A percentile compares a stretch with the other conserved stretches of the same genome.
Evolutionary conservation across 2,888 invertebrate genomes (phyloP).

Genomic region (Cabera pusaria): DNA sequence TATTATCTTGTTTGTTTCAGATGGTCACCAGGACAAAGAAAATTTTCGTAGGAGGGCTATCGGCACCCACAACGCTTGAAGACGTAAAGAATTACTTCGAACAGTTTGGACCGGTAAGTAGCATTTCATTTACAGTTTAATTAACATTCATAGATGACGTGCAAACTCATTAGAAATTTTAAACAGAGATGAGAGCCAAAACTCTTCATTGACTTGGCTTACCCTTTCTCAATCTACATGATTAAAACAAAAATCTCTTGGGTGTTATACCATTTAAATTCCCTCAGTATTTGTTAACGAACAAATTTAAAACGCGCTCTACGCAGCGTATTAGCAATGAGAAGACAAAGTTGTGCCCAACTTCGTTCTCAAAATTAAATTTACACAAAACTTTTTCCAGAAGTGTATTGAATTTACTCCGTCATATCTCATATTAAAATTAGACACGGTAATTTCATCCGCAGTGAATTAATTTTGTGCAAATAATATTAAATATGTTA

Average conservation of each 20-base stretch:
- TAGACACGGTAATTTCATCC: slow-evolving; percentile 59
- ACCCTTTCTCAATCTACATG: slow-evolving; percentile 14
- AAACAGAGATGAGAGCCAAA: no score
- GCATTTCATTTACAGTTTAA: no score
- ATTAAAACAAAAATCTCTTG: slow-evolving; percentile 25
- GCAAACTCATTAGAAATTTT: no score
- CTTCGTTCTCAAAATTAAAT: slow-evolving; percentile 61
- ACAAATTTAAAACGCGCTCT: slow-evolving; percentile 40
- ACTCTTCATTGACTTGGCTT: no score
- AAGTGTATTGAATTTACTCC: slow-evolving; percentile 62
- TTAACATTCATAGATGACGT: no score
- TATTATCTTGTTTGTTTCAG: slow-evolving; percentile 85
- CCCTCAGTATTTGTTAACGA: slow-evolving; percentile 22
- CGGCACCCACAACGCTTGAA: slow-evolving; percentile 99
- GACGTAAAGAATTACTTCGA: slow-evolving; percentile 99
- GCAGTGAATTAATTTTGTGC: slow-evolving; percentile 57
- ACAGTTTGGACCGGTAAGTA: slow-evolving; percentile 99
- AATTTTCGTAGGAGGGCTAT: slow-evolving; percentile 99
- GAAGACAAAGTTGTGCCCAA: slow-evolving; percentile 53
- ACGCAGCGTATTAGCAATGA: slow-evolving; percentile 52
- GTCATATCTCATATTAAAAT: slow-evolving; percentile 67
- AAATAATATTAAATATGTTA: slow-evolving; percentile 61
- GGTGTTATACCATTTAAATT: slow-evolving; percentile 19
- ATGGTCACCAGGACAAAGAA: slow-evolving; percentile 99
- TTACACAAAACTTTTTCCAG: slow-evolving; percentile 64